phyloP scores from a whole-genome alignment of 2,888 invertebrate species.

The Nysson spinosus region DNA sequence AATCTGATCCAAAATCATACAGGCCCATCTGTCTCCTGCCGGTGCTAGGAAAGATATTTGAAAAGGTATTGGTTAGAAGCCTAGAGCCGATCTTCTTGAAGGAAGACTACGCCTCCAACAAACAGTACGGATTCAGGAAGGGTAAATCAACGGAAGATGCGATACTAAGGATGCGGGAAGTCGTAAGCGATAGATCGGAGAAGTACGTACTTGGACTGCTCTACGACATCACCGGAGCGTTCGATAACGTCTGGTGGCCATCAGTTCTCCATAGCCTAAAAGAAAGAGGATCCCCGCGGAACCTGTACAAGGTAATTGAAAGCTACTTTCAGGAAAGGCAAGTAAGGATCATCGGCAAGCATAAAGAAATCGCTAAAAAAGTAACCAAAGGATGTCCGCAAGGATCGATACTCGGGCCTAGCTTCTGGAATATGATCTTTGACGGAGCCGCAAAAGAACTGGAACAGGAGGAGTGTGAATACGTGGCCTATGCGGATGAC shows the following conservation, averaged over 20 bases:
- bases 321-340: not conserved
- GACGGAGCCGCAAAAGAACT: no score
- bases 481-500: slow-evolving; percentile 2
- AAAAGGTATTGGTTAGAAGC: not conserved
- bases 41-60: not conserved
- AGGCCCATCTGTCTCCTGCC: not conserved
- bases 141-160: not conserved
- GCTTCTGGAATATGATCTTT: not conserved
- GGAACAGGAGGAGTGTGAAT: no score
- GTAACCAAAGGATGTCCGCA: slow-evolving; percentile 3
- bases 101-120: not conserved
- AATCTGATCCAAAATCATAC: not conserved
- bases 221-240: slow-evolving; percentile 1
- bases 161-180: not conserved
- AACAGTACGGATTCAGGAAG: not conserved
- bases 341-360: not conserved
- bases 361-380: not conserved
- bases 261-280: not conserved
- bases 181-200: not conserved
- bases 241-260: no score
- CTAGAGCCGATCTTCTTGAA: not conserved
- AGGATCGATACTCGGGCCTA: slow-evolving; percentile 1
- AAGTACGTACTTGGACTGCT: not conserved
- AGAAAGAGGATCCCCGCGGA: not conserved
- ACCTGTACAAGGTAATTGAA: not conserved